A percentile compares a stretch with the other conserved stretches of the same genome.
These are phyloP conservation scores for Halcyon senegalensis DNA, from an alignment of 2,113 vertebrate species.

Conservation along the genomic window DNA sequence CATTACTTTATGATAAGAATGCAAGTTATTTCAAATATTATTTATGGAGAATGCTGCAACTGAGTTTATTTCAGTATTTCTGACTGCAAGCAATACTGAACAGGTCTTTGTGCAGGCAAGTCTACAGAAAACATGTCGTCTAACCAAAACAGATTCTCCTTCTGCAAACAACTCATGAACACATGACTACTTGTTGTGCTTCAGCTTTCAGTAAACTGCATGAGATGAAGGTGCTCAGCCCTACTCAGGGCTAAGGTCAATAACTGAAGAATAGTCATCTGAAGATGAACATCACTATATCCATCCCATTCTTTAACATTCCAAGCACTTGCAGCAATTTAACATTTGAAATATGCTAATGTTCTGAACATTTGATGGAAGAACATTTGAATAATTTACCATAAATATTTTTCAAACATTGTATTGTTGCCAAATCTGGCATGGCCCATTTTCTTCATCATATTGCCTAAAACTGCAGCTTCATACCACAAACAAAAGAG, in stretches of 20 bases:
- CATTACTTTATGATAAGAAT: not conserved
- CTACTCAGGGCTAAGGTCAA: not conserved
- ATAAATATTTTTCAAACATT: conserved; percentile 41
- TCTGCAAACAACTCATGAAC: not conserved
- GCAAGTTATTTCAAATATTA: not conserved
- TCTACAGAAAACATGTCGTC: not conserved
- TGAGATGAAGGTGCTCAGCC: not conserved
- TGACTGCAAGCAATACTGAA: not conserved
- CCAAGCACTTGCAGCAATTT: not conserved
- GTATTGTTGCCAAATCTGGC: not conserved
- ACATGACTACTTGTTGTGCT: not conserved
- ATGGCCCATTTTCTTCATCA: not conserved
- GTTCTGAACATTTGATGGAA: not conserved
- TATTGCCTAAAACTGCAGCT: conserved; percentile 1
- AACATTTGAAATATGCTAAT: not conserved
- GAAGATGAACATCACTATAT: not conserved
- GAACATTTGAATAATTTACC: conserved; percentile 13
- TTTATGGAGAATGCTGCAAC: not conserved
- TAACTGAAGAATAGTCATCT: not conserved
- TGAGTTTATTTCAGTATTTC: not conserved
- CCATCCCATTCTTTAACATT: not conserved
- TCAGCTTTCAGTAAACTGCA: not conserved
- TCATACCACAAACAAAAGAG: not conserved
- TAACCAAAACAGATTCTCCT: not conserved
- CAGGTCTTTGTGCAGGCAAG: not conserved